These are phyloP conservation scores for Myotis pilosus DNA, from an alignment of 2,797 vertebrate genomes.

Conservation along the genomic window DNA sequence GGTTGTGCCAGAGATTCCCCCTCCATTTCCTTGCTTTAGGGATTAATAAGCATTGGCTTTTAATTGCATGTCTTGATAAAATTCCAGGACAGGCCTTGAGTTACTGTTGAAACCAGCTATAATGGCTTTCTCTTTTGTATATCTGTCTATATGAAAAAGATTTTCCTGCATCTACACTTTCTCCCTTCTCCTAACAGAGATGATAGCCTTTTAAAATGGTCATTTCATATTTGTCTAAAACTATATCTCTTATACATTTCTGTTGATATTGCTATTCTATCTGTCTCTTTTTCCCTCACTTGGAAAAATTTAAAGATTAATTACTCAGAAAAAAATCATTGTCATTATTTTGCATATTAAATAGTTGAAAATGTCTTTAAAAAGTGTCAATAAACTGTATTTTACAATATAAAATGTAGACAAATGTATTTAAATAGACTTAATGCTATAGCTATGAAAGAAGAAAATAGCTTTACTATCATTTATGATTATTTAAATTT, in stretches of 20 bases:
- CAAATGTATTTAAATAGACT: not conserved
- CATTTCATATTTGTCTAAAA: conserved; percentile 16
- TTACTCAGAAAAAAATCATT: not conserved
- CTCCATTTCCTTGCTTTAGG: not conserved
- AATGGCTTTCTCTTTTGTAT: not conserved
- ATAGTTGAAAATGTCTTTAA: not conserved
- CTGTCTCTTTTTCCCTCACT: not conserved
- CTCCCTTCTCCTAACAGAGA: not conserved
- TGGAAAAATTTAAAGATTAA: not conserved
- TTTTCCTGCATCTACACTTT: not conserved
- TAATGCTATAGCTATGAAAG: not conserved
- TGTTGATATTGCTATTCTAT: not conserved
- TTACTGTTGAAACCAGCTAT: not conserved
- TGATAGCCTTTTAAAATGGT: not conserved
- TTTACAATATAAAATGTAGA: not conserved
- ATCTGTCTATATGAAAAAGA: not conserved
- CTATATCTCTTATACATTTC: not conserved
- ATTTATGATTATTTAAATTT: conserved; percentile 13
- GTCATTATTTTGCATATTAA: not conserved
- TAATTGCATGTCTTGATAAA: not conserved
- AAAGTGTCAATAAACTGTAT: not conserved
- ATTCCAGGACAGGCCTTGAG: not conserved
- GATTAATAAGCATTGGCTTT: conserved; percentile 22
- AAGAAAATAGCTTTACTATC: not conserved
- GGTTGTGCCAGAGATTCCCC: not conserved